A percentile compares a stretch with the other conserved stretches of the same genome.
These are phyloP conservation scores for Pegea sp. DNA, from an alignment of 23 tunicate species.

Conservation along the genomic window DNA sequence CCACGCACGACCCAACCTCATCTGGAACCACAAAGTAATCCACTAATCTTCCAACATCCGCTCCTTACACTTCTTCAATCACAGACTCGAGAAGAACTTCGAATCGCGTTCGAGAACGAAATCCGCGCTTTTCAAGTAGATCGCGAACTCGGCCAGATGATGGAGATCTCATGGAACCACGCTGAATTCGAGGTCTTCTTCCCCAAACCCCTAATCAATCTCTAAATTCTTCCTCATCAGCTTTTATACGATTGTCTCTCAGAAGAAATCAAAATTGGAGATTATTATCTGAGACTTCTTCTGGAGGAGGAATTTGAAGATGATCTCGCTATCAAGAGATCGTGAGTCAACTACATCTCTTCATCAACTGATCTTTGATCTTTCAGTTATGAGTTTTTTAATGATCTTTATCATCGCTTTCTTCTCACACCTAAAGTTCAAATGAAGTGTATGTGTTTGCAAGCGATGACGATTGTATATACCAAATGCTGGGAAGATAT, in stretches of 20 bases:
- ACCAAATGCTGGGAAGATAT: slow-evolving; percentile 89
- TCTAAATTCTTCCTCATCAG: background rate
- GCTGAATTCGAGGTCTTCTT: slow-evolving; percentile 71
- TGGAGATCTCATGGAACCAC: slow-evolving; percentile 85
- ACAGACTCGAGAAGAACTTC: slow-evolving; percentile 87
- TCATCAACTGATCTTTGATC: background rate
- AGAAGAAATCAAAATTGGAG: slow-evolving; percentile 89
- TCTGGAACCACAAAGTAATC: slow-evolving; percentile 93
- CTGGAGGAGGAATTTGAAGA: slow-evolving; percentile 86
- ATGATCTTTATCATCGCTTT: slow-evolving; percentile 92
- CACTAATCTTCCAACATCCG: too few species aligned
- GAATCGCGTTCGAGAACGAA: slow-evolving; percentile 77
- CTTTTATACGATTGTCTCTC: slow-evolving; percentile 23
- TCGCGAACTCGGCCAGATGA: slow-evolving; percentile 38
- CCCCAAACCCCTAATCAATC: background rate
- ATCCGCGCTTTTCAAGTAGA: slow-evolving; percentile 80
- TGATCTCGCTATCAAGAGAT: slow-evolving; percentile 59
- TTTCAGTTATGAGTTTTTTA: slow-evolving; percentile 74
- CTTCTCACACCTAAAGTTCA: slow-evolving; percentile 71
- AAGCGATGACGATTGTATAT: slow-evolving; percentile 96
- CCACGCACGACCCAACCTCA: slow-evolving; percentile 76
- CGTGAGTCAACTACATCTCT: slow-evolving; percentile 68
- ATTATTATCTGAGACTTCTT: slow-evolving; percentile 70
- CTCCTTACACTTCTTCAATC: too few species aligned
- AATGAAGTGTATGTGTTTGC: slow-evolving; percentile 95